Percentiles rank a stretch among this genome's conserved stretches.
phyloP scores from a whole-genome alignment of 1,140 invertebrate species.

The Spodoptera frugiperda region DNA sequence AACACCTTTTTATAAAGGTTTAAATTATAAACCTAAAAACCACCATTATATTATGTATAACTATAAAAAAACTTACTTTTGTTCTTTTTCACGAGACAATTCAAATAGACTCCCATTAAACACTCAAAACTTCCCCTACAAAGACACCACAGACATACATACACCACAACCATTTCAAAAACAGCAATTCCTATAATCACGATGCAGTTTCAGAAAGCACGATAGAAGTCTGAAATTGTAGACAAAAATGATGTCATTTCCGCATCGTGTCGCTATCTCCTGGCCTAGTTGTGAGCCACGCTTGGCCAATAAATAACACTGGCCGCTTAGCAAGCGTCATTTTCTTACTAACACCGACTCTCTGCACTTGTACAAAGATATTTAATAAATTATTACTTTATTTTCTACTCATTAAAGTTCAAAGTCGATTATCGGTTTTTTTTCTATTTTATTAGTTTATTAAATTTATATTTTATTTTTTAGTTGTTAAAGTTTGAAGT shows the following conservation, averaged over 20 bases:
- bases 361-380: slow-evolving; percentile 1
- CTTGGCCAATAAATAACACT: slow-evolving; percentile 25
- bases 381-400: not conserved
- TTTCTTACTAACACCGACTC: not conserved
- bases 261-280: not conserved
- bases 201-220: no score
- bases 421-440: not conserved
- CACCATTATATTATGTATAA: no score
- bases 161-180: no score
- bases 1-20: no score
- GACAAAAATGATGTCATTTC: not conserved
- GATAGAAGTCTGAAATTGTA: not conserved
- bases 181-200: not conserved
- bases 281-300: slow-evolving; percentile 22
- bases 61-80: no score
- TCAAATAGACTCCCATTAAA: no score
- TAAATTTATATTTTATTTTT: not conserved
- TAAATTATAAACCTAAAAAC: no score
- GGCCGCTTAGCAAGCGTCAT: slow-evolving; percentile 1
- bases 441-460: not conserved
- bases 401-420: not conserved
- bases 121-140: no score
- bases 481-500: no score
- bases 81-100: no score
- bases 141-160: no score